phyloP scores from a whole-genome alignment of 2,888 invertebrate species.

The Conistra vaccinii region DNA sequence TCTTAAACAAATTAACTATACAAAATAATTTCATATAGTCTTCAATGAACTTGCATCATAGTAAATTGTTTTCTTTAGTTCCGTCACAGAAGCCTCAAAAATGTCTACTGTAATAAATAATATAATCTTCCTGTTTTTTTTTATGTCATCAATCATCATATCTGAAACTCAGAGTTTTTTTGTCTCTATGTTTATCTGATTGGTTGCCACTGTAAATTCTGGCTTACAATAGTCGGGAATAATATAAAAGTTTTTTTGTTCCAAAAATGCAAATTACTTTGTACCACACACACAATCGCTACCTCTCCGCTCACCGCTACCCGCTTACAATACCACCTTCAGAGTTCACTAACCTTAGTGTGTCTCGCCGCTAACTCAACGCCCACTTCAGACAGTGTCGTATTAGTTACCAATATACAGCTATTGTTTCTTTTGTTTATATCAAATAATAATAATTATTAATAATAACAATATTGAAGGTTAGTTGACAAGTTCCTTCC shows the following conservation, averaged over 20 bases:
- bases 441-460: neutral
- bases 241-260: neutral
- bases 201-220: neutral
- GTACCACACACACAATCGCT: conserved; percentile 38
- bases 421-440: conserved; percentile 51
- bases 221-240: neutral
- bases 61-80: neutral
- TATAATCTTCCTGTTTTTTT: neutral
- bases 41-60: neutral
- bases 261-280: neutral
- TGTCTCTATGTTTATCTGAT: neutral
- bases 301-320: conserved; percentile 50
- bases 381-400: conserved; percentile 76
- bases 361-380: conserved; percentile 78
- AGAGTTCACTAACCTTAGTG: conserved; percentile 67
- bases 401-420: conserved; percentile 77
- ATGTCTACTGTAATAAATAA: neutral
- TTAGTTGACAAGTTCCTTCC: neutral
- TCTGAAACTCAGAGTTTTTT: neutral
- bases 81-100: neutral
- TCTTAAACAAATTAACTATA: neutral
- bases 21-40: neutral
- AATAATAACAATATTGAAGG: conserved; percentile 1
- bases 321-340: conserved; percentile 48
- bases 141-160: neutral